These are phyloP conservation scores for Australoheros scitulus DNA, from an alignment of 2,113 vertebrate genomes.

Conservation along the genomic window DNA sequence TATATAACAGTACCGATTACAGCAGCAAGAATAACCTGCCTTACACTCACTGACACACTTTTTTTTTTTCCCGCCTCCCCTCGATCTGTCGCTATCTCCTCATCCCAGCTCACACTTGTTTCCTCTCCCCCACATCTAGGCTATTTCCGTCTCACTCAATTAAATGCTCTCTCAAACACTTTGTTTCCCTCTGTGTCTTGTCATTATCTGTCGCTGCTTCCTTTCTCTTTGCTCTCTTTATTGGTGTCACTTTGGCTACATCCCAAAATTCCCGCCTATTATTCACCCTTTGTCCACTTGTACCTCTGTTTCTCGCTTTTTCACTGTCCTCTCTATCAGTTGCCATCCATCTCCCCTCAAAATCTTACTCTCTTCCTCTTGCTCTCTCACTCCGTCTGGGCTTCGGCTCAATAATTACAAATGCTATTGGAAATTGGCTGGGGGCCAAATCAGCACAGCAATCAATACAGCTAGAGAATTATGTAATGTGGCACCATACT, in stretches of 20 bases:
- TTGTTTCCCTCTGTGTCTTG: constrained; percentile 53
- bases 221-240: constrained; percentile 39
- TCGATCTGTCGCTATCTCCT: constrained; percentile 33
- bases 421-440: constrained; percentile 56
- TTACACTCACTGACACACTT: constrained; percentile 58
- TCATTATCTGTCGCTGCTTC: constrained; percentile 37
- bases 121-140: constrained; percentile 2
- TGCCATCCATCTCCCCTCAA: constrained; percentile 39
- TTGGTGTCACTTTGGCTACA: constrained; percentile 51
- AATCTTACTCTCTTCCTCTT: constrained; percentile 5
- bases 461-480: constrained; percentile 74
- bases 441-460: constrained; percentile 61
- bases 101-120: neutral
- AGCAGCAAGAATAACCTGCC: constrained; percentile 59
- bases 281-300: constrained; percentile 11
- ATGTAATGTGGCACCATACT: constrained; percentile 65
- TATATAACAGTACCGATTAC: constrained; percentile 64
- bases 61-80: constrained; percentile 7
- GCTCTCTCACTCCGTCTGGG: constrained; percentile 21
- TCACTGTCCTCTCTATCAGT: constrained; percentile 28
- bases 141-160: constrained; percentile 50
- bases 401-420: constrained; percentile 58
- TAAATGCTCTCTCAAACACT: constrained; percentile 53
- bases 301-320: constrained; percentile 5
- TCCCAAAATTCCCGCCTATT: constrained; percentile 44